Conservation (phyloP, 2,113 vertebrate species). For the Sporophila hypoxantha region DNA sequence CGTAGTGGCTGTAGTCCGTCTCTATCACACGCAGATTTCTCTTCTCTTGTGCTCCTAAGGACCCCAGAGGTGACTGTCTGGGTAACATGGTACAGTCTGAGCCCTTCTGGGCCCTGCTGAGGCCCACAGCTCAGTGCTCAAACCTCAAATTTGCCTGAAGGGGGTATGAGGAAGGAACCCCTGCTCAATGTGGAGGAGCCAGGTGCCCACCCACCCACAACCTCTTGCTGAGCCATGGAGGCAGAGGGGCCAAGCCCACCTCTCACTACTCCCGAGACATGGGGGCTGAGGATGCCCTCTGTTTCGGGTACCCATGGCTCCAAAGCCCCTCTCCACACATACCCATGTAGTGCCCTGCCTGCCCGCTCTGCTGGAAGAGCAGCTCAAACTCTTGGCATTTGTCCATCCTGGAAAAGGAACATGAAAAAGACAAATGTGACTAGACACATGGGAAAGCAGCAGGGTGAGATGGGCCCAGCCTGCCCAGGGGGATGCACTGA, state of each 20-base stretch:
- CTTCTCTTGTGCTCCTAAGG: not conserved
- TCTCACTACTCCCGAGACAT: fast-evolving
- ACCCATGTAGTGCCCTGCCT: not conserved
- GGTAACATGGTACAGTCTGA: fast-evolving
- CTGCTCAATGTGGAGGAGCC: fast-evolving
- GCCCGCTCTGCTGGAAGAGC: not conserved
- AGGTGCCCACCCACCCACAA: fast-evolving
- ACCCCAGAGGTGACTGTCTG: not conserved
- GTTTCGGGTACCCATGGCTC: not conserved
- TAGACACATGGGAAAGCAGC: fast-evolving
- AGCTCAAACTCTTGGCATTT: not conserved
- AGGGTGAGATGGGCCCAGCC: not conserved
- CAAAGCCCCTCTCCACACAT: not conserved
- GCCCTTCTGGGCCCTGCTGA: not conserved
- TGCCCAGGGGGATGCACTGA: fast-evolving
- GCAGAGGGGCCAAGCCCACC: not conserved
- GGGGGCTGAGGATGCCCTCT: not conserved
- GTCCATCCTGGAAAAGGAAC: not conserved
- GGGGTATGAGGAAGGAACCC: not conserved
- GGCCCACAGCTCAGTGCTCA: not conserved
- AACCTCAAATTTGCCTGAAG: not conserved
- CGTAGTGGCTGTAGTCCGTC: not conserved
- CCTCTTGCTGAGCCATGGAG: fast-evolving
- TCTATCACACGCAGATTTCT: not conserved
- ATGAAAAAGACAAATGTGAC: not conserved